These are phyloP conservation scores for Actenoides hombroni DNA, from an alignment of 2,113 vertebrate species.

Conservation along the genomic window DNA sequence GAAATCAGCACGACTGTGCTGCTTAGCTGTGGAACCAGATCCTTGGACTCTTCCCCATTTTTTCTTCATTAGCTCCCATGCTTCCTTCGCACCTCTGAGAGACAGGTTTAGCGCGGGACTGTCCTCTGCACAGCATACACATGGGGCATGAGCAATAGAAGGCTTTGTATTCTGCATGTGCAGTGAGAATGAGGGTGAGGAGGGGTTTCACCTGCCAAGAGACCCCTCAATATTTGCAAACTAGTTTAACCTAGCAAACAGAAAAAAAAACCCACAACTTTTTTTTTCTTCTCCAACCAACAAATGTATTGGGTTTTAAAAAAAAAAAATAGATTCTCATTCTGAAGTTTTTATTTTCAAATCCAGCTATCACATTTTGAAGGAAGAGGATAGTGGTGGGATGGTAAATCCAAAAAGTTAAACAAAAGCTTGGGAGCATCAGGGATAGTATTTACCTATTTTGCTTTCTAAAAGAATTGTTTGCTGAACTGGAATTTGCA, in stretches of 20 bases:
- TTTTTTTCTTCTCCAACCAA: neutral
- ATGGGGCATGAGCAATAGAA: neutral
- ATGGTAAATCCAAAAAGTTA: neutral
- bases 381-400: neutral
- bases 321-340: neutral
- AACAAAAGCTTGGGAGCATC: neutral
- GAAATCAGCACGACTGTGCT: rapidly evolving
- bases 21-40: neutral
- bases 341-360: neutral
- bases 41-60: neutral
- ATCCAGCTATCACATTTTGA: neutral
- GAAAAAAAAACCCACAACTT: neutral
- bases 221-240: neutral
- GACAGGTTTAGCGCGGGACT: neutral
- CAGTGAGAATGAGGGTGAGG: neutral
- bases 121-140: neutral
- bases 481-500: neutral
- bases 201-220: neutral
- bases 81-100: neutral
- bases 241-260: neutral
- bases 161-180: neutral
- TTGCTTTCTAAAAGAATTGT: neutral
- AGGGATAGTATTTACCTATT: neutral
- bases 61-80: neutral
- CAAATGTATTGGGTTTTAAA: neutral